phyloP scores from a whole-genome alignment of 2,888 invertebrate genomes.

The Drosophila stalkeri region DNA sequence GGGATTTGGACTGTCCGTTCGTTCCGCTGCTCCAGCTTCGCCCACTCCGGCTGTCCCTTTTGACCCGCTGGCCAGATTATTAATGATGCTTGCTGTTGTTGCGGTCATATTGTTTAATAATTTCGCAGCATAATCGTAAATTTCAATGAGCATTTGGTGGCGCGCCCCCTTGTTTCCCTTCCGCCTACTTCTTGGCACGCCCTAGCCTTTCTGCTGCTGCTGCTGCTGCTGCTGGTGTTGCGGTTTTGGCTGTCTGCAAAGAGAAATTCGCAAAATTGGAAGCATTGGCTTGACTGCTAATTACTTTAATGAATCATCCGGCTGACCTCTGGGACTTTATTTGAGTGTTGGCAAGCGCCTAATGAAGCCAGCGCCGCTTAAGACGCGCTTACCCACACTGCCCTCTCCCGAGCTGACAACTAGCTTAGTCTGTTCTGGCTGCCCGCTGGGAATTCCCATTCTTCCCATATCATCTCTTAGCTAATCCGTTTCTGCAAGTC shows the following conservation, averaged over 20 bases:
- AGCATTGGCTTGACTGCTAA: slow-evolving; percentile 45
- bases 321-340: slow-evolving; percentile 2
- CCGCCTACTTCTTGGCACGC: slow-evolving; percentile 1
- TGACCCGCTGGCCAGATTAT: slow-evolving; percentile 49
- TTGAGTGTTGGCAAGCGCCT: slow-evolving; percentile 25
- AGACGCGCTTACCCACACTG: neutral
- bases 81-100: slow-evolving; percentile 59
- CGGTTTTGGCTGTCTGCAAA: slow-evolving; percentile 52
- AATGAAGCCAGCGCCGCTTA: slow-evolving; percentile 19
- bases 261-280: slow-evolving; percentile 41
- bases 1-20: slow-evolving; percentile 30
- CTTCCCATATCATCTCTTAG: neutral
- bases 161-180: slow-evolving; percentile 5
- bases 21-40: slow-evolving; percentile 10
- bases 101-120: slow-evolving; percentile 76
- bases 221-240: slow-evolving; percentile 2
- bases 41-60: neutral
- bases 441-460: neutral
- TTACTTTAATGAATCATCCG: slow-evolving; percentile 62
- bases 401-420: neutral
- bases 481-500: slow-evolving; percentile 1
- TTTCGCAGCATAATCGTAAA: slow-evolving; percentile 80
- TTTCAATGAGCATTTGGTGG: slow-evolving; percentile 70
- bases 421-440: neutral
- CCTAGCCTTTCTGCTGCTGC: neutral